These are phyloP conservation scores for Cerastis leucographa DNA, from an alignment of 2,888 invertebrate species.

Conservation along the genomic window DNA sequence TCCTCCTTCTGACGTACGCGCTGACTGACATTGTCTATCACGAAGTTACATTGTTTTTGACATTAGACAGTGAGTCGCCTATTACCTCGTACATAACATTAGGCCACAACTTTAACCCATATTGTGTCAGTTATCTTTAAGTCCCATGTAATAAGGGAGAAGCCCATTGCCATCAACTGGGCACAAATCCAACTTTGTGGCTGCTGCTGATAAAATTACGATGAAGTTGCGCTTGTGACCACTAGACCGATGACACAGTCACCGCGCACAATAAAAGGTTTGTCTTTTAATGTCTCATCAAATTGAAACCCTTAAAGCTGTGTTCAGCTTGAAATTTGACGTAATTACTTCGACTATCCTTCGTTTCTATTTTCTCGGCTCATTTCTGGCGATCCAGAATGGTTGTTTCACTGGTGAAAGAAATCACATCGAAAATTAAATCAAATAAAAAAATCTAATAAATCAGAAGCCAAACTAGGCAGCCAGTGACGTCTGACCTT, in stretches of 20 bases:
- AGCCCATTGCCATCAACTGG: background rate
- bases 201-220: background rate
- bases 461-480: conserved; percentile 12
- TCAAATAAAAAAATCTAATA: too few relatives aligned
- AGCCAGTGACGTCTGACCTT: conserved; percentile 19
- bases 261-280: background rate
- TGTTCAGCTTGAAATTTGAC: background rate
- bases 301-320: background rate
- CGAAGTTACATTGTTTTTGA: background rate
- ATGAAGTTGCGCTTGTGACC: background rate
- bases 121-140: background rate
- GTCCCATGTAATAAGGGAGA: background rate
- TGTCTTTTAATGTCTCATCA: background rate
- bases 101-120: background rate
- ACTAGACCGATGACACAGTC: background rate
- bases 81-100: background rate
- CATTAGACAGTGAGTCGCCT: background rate
- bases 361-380: background rate
- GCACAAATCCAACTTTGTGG: background rate
- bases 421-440: background rate
- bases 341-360: background rate
- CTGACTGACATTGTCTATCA: background rate
- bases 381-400: background rate
- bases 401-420: background rate
- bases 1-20: conserved; percentile 22